A percentile compares a stretch with the other conserved stretches of the same genome.
Evolutionary conservation across 2,888 invertebrate species (phyloP).

Genomic region (Tolmerus cingulatus): DNA sequence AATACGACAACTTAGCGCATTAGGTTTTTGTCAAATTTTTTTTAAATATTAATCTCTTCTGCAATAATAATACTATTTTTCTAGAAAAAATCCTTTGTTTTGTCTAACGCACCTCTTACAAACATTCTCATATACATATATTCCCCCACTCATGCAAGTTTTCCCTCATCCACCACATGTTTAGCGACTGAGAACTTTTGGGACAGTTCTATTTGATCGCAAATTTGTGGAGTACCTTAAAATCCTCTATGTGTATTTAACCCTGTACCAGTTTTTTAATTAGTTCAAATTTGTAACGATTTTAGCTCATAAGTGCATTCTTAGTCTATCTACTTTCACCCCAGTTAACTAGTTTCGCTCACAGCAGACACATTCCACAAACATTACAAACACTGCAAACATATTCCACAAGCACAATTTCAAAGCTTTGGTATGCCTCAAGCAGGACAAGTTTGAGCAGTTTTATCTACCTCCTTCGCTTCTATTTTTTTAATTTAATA

Average conservation of each 20-base stretch:
- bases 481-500: background rate
- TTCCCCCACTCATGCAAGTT: background rate
- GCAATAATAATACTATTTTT: constrained; percentile 29
- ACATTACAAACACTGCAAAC: background rate
- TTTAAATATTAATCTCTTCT: constrained; percentile 1
- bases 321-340: background rate
- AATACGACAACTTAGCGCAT: constrained; percentile 15
- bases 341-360: background rate
- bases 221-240: background rate
- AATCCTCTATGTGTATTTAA: background rate
- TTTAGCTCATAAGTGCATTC: background rate
- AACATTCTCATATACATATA: background rate
- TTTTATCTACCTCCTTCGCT: background rate
- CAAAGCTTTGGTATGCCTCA: background rate
- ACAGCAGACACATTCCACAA: background rate
- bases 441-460: background rate
- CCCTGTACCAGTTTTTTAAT: background rate
- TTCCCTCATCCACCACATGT: background rate
- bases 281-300: background rate
- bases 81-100: constrained; percentile 28
- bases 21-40: constrained; percentile 24
- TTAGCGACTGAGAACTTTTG: background rate
- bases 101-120: constrained; percentile 14
- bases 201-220: background rate
- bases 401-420: background rate